These are phyloP conservation scores for Callocephalon fimbriatum DNA, from an alignment of 2,113 vertebrate species.

Conservation along the genomic window DNA sequence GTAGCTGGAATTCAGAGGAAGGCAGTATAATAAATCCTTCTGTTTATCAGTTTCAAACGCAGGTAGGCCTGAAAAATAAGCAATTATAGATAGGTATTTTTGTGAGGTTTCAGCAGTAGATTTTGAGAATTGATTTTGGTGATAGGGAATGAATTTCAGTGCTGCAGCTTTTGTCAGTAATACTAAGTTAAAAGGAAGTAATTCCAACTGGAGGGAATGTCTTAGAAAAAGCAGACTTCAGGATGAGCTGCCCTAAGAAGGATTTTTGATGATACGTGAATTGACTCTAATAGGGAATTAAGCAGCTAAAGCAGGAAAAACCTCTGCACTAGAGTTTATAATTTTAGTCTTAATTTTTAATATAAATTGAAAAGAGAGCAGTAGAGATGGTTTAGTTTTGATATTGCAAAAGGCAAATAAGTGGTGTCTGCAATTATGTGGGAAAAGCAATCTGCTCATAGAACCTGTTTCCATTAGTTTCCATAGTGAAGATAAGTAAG, in stretches of 20 bases:
- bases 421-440: neutral
- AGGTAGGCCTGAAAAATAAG: neutral
- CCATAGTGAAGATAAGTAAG: neutral
- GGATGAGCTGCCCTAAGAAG: slow-evolving; percentile 39
- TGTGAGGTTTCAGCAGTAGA: neutral
- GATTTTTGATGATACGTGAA: slow-evolving; percentile 27
- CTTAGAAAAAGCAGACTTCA: neutral
- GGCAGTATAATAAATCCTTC: neutral
- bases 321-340: neutral
- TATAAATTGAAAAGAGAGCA: neutral
- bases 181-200: neutral
- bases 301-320: slow-evolving; percentile 24
- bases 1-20: neutral
- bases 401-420: neutral
- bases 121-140: neutral
- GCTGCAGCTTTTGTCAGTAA: neutral
- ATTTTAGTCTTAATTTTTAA: slow-evolving; percentile 13
- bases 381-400: neutral
- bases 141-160: neutral
- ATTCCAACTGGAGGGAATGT: neutral
- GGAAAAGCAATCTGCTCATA: neutral
- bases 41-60: neutral
- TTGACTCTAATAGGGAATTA: slow-evolving; percentile 38
- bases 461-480: neutral
- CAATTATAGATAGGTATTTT: neutral